Conservation (phyloP, 2,113 vertebrate species). For the Corvus moneduloides region DNA sequence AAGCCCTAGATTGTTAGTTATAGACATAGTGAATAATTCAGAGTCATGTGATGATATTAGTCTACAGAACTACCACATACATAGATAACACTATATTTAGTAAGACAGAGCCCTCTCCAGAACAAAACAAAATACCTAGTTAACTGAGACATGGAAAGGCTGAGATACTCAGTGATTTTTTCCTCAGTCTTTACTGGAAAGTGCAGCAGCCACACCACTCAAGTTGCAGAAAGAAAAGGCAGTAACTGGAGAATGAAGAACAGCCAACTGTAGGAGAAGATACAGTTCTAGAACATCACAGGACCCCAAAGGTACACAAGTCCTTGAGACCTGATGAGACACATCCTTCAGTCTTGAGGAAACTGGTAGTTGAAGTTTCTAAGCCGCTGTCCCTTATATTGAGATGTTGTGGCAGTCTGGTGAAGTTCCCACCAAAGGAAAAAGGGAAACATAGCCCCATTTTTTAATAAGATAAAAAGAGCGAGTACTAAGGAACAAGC, state of each 20-base stretch:
- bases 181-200: background rate
- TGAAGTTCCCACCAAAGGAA: background rate
- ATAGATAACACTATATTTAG: background rate
- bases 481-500: background rate
- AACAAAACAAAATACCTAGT: background rate
- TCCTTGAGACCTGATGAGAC: background rate
- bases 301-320: background rate
- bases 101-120: background rate
- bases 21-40: background rate
- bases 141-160: background rate
- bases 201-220: background rate
- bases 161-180: background rate
- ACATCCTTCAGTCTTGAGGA: background rate
- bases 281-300: background rate
- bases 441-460: background rate
- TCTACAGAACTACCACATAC: background rate
- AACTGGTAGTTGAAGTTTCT: background rate
- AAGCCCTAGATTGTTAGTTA: background rate
- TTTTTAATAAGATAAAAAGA: background rate
- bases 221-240: background rate
- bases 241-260: background rate
- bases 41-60: background rate
- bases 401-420: too few species aligned
- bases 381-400: background rate
- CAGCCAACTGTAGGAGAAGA: background rate